A percentile compares a stretch with the other conserved stretches of the same genome.
phyloP scores from a whole-genome alignment of 2,888 invertebrate genomes.

The Melieria crassipennis region DNA sequence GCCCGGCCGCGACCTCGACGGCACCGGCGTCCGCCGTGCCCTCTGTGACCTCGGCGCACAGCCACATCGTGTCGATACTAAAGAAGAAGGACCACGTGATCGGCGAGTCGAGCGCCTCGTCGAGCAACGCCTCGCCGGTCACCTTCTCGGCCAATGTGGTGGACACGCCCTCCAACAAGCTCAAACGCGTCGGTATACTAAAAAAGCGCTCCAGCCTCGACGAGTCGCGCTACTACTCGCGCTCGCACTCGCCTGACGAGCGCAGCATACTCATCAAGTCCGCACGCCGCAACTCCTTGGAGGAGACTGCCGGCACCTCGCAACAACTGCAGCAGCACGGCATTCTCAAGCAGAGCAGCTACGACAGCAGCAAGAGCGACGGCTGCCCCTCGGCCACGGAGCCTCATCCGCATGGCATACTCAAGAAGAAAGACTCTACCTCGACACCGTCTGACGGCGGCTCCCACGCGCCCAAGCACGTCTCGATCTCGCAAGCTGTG shows the following conservation, averaged over 20 bases:
- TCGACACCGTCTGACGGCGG: slow-evolving; percentile 64
- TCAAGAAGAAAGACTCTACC: slow-evolving; percentile 70
- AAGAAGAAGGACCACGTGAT: slow-evolving; percentile 71
- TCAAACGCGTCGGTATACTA: slow-evolving; percentile 79
- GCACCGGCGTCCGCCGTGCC: slow-evolving; percentile 3
- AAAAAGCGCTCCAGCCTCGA: slow-evolving; percentile 86
- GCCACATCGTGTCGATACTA: slow-evolving; percentile 72
- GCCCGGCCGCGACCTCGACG: slow-evolving; percentile 14
- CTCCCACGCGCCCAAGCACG: slow-evolving; percentile 60
- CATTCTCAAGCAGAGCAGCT: slow-evolving; percentile 82
- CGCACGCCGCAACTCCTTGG: slow-evolving; percentile 64
- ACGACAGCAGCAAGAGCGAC: slow-evolving; percentile 72
- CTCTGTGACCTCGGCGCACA: slow-evolving; percentile 58
- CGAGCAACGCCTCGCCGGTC: slow-evolving; percentile 75
- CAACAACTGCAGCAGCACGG: slow-evolving; percentile 68
- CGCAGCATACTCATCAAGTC: slow-evolving; percentile 64
- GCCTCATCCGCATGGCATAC: slow-evolving; percentile 81
- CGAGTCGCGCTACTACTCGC: slow-evolving; percentile 69
- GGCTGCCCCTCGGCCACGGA: slow-evolving; percentile 71
- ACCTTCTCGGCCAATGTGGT: slow-evolving; percentile 83
- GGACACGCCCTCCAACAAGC: slow-evolving; percentile 71
- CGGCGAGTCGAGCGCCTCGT: slow-evolving; percentile 65
- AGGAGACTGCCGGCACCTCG: slow-evolving; percentile 54
- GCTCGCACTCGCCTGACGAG: slow-evolving; percentile 66
- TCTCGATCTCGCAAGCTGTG: slow-evolving; percentile 66